Evolutionary conservation across 2,888 invertebrate species (phyloP).

Genomic region (Hydriomena furcata): DNA sequence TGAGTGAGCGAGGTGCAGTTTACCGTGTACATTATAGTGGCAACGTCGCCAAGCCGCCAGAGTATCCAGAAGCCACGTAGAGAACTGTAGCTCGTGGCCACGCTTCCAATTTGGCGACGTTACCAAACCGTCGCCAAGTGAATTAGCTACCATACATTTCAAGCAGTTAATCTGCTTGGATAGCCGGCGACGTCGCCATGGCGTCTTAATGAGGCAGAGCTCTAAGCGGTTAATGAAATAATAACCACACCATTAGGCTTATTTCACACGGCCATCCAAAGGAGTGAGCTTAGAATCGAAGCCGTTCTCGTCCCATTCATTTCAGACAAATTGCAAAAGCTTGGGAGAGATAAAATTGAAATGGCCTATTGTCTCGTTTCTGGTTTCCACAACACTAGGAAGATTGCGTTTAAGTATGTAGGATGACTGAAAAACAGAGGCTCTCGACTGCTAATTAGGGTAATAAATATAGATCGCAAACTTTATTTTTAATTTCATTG

Average conservation of each 20-base stretch:
- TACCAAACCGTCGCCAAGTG: too few species aligned
- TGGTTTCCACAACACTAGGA: slow-evolving; percentile 62
- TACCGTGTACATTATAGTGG: too few species aligned
- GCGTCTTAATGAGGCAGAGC: too few species aligned
- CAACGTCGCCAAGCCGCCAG: too few species aligned
- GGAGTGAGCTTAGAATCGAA: slow-evolving; percentile 42
- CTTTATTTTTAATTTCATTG: too few species aligned
- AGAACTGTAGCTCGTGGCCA: too few species aligned
- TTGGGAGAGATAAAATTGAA: slow-evolving; percentile 56
- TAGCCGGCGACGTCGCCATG: too few species aligned
- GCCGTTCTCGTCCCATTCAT: slow-evolving; percentile 50
- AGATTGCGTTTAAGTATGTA: slow-evolving; percentile 41
- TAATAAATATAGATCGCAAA: slow-evolving; percentile 14
- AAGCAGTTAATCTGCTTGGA: too few species aligned
- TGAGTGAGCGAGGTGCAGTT: too few species aligned
- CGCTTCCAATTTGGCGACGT: too few species aligned
- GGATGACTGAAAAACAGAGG: slow-evolving; percentile 35
- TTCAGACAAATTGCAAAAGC: slow-evolving; percentile 57
- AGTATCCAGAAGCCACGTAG: too few species aligned
- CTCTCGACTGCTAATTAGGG: slow-evolving; percentile 31
- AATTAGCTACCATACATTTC: too few species aligned
- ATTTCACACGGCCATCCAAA: slow-evolving; percentile 27
- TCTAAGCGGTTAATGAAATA: slow-evolving; percentile 11
- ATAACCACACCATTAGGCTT: slow-evolving; percentile 1
- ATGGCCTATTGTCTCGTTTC: slow-evolving; percentile 58